Evolutionary conservation across 1,140 invertebrate genomes (phyloP), one percentile per base, ranked within the genome.

Genomic region (Akabosia matsudoensis): DNA sequence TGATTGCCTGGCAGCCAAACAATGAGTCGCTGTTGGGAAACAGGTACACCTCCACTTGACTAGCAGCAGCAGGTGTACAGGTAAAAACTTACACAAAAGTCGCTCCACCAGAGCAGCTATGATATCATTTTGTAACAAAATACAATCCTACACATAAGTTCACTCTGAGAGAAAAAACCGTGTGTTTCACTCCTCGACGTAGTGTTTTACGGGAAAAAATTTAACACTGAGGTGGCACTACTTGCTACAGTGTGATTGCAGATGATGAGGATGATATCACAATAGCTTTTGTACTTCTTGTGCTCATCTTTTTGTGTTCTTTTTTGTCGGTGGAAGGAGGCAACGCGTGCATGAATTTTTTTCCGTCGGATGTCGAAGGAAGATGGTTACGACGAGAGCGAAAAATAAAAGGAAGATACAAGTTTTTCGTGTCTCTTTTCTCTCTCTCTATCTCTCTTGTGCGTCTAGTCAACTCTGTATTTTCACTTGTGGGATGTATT

Each of bases 401-500:
- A 45, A 45, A 45, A 45, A 45, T 10, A 45, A 18, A 45, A 45
- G 37, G 37, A 45, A 45, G 37, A 45, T 45, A 45, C 37, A 45
- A 10, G 18, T 18, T 18, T 45, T 10, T 18, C 37, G 18, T 18
- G 37, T 45, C 37, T 18, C 7, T 45, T 45, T 7, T 45, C 7
- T n/a, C n/a, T n/a, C n/a, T n/a, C n/a, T n/a, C n/a, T n/a, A n/a
- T n/a, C n/a, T n/a, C n/a, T n/a, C 7, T 45, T 45, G 37, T 45
- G 37, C 18, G 37, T 45, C 7, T 45, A 45, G 37, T 18, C 7
- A 45, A 18, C n/a, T n/a, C n/a, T 45, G 37, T 45, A 18, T 45
- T 45, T 45, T 45, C 37, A 10, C 7, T 45, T 45, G 54, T 67
- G 61, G 61, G 61, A 67, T 67, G 61, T 28, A 67, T 67, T 67